These are phyloP conservation scores for Thera britannica DNA, from an alignment of 2,888 invertebrate species.

Conservation along the genomic window DNA sequence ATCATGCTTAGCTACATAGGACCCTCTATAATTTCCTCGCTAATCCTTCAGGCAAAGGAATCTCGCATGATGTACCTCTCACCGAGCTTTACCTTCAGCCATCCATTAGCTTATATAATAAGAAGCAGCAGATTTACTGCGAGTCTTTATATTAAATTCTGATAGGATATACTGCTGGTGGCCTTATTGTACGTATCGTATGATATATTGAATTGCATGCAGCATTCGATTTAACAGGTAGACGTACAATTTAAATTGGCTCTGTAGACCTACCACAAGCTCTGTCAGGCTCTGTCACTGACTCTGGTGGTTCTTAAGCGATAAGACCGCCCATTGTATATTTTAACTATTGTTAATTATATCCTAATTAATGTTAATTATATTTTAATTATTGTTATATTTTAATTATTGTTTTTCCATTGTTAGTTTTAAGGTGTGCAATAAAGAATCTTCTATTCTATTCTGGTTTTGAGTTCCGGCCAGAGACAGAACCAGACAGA, in stretches of 20 bases:
- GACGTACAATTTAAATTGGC: neutral
- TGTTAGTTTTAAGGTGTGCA: too few relatives aligned
- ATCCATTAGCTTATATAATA: constrained; percentile 56
- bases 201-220: constrained; percentile 21
- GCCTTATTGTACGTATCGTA: constrained; percentile 17
- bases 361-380: too few relatives aligned
- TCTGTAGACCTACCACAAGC: too few relatives aligned
- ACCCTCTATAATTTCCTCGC: neutral
- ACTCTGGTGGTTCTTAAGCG: too few relatives aligned
- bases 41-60: constrained; percentile 9
- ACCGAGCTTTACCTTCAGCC: constrained; percentile 49
- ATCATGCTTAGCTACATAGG: neutral
- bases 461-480: too few relatives aligned
- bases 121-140: constrained; percentile 67
- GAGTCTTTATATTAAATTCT: constrained; percentile 75
- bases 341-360: too few relatives aligned
- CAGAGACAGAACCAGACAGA: too few relatives aligned
- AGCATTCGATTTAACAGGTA: constrained; percentile 3
- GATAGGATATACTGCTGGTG: constrained; percentile 62
- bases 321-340: too few relatives aligned
- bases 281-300: neutral
- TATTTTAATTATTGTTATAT: too few relatives aligned
- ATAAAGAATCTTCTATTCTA: too few relatives aligned
- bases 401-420: too few relatives aligned
- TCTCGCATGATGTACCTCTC: constrained; percentile 56